Evolutionary conservation across 2,888 invertebrate species (phyloP), one percentile per base, ranked within the genome.

Genomic region (Pterostichus madidus): DNA sequence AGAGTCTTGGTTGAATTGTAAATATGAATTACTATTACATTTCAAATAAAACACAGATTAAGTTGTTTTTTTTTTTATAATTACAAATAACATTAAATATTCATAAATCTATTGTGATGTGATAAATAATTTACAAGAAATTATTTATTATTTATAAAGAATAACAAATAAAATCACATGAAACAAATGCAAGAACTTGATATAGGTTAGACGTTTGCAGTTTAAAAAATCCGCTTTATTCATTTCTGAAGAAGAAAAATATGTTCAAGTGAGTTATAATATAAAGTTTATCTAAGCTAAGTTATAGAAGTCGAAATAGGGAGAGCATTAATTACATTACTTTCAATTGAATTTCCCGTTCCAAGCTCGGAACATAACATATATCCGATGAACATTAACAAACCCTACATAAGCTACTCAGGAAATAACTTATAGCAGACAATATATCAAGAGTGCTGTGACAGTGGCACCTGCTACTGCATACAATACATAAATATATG

Each of bases 331-430:
- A 77, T 77, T 53, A 56, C 53, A 77, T 77, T 77, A 77, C 56
- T 35, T 75, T 56, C 77, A 77, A 77, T 77, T 77, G 52, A 77
- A 77, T 77, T 77, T 77, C 77, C 77, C 56, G 77, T 77, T 75
- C 17, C 52, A 52, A 75, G n/a, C 32, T 6, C 49, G 49, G 15
- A 49, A 75, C 52, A 49, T 49, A 46, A 75, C 52, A 49, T 75
- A 56, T 39, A 39, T 77, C 32, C 17, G 11, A 77, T 31, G 59
- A 35, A 77, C 77, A 77, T 77, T 77, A 77, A 56, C 32, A 77
- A 53, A 76, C 76, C 76, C 76, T 76, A 52, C 52, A 31, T 31
- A 32, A 77, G 59, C 39, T 71, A 15, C 35, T 77, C 77, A 77
- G 77, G 77, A 77, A 77, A 15, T 77, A 53, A 17, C 56, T 77